Percentiles rank a stretch among this genome's conserved stretches.
phyloP scores from a whole-genome alignment of 2,888 invertebrate genomes.

The Ochropleura leucogaster region DNA sequence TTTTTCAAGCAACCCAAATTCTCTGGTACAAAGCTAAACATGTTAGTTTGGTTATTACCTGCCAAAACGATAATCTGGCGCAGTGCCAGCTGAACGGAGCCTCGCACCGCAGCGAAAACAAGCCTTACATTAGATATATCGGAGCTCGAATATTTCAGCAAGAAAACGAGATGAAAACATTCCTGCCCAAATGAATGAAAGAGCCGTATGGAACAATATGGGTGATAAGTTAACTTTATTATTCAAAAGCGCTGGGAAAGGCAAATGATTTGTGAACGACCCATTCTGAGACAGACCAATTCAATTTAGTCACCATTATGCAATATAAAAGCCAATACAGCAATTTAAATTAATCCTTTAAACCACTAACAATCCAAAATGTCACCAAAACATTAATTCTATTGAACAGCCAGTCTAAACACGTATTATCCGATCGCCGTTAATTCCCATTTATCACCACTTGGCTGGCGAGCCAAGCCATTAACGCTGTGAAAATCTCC shows the following conservation, averaged over 20 bases:
- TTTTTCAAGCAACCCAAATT: not conserved
- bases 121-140: constrained; percentile 12
- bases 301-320: not conserved
- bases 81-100: constrained; percentile 32
- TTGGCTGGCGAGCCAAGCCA: constrained; percentile 34
- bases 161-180: not conserved
- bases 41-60: constrained; percentile 40
- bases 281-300: too few species aligned
- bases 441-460: constrained; percentile 34
- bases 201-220: not conserved
- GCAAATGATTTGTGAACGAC: not conserved
- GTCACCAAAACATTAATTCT: constrained; percentile 2
- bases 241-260: too few species aligned
- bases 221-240: not conserved
- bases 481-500: constrained; percentile 43
- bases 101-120: constrained; percentile 27
- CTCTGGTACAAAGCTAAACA: constrained; percentile 9
- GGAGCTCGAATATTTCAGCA: constrained; percentile 7
- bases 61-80: constrained; percentile 34
- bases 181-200: not conserved
- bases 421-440: constrained; percentile 16
- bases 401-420: not conserved
- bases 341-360: constrained; percentile 14
- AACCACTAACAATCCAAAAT: not conserved
- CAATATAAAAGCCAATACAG: not conserved